Conservation (phyloP, 2,888 invertebrate species). For the Pollenia labialis region DNA sequence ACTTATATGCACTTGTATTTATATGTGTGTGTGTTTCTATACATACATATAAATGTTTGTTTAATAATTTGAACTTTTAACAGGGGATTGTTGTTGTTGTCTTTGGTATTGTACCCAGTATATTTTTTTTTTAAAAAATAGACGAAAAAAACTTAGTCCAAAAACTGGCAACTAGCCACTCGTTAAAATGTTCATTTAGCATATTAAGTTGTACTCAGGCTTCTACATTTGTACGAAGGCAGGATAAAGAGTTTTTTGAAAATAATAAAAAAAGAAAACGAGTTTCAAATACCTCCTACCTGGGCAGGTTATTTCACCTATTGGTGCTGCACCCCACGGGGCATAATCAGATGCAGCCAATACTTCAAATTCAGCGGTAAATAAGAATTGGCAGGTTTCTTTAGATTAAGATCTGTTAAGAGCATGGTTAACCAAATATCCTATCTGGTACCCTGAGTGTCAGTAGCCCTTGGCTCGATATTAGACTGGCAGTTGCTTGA, state of each 20-base stretch:
- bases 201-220: constrained; percentile 32
- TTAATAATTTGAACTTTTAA: constrained; percentile 65
- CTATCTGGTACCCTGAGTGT: no score
- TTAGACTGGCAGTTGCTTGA: no score
- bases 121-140: constrained; percentile 20
- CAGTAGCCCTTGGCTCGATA: no score
- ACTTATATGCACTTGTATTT: not conserved
- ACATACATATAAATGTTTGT: constrained; percentile 1
- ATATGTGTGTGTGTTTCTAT: not conserved
- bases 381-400: no score
- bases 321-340: not conserved
- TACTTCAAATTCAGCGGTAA: no score
- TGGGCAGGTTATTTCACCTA: not conserved
- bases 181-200: constrained; percentile 69
- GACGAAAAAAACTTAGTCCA: constrained; percentile 39
- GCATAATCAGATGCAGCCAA: not conserved
- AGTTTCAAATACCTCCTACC: no score
- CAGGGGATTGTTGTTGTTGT: constrained; percentile 35
- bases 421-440: no score
- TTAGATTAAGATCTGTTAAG: no score
- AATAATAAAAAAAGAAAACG: no score
- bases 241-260: not conserved
- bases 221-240: not conserved
- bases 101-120: constrained; percentile 22
- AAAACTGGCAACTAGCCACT: constrained; percentile 70